phyloP scores from a whole-genome alignment of 2,888 invertebrate genomes.

The Pollenia angustigena region DNA sequence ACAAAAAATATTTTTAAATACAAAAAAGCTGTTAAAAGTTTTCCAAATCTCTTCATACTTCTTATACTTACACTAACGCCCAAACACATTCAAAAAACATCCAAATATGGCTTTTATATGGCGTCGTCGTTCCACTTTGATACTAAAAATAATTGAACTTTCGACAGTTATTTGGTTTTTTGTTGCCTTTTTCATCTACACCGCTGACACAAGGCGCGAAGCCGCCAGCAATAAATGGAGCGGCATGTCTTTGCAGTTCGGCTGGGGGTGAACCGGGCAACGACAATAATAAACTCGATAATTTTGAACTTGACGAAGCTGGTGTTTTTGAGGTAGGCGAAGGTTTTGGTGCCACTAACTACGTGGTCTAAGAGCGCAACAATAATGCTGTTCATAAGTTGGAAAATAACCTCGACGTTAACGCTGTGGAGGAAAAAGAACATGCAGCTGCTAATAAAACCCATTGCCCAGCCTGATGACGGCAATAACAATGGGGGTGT shows the following conservation, averaged over 20 bases:
- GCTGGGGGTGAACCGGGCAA: conserved; percentile 70
- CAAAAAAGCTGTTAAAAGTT: too few relatives aligned
- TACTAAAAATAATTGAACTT: conserved; percentile 92
- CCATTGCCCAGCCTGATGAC: conserved; percentile 77
- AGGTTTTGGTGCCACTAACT: conserved; percentile 72
- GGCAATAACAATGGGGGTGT: conserved; percentile 64
- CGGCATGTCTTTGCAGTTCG: conserved; percentile 76
- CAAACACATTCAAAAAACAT: neutral
- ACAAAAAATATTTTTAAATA: too few relatives aligned
- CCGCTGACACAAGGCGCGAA: conserved; percentile 85
- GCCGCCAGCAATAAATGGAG: conserved; percentile 76
- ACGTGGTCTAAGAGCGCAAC: conserved; percentile 67
- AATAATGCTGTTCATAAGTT: conserved; percentile 47
- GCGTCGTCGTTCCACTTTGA: conserved; percentile 90
- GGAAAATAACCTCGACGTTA: conserved; percentile 27
- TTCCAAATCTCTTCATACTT: too few relatives aligned
- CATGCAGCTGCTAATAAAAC: conserved; percentile 70
- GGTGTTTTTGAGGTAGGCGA: conserved; percentile 71
- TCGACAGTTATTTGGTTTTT: conserved; percentile 94
- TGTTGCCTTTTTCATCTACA: conserved; percentile 91
- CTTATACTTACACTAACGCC: too few relatives aligned
- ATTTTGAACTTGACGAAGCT: conserved; percentile 58
- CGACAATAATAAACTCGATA: conserved; percentile 61
- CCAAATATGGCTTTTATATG: conserved; percentile 85
- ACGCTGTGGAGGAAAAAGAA: conserved; percentile 24